These are phyloP conservation scores for Oncorhynchus masou DNA, from an alignment of 2,113 vertebrate species.

Conservation along the genomic window DNA sequence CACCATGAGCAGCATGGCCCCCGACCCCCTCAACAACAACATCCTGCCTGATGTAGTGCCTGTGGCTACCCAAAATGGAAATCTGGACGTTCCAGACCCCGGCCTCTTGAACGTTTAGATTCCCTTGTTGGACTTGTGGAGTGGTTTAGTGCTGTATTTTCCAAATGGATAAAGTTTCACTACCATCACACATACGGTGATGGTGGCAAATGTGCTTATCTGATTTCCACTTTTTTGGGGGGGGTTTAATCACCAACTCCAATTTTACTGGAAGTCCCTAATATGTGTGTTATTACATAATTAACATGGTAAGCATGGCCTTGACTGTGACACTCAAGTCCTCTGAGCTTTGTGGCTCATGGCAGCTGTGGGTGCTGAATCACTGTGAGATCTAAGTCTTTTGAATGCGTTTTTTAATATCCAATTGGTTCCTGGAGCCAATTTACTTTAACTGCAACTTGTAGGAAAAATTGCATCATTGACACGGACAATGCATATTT, in stretches of 20 bases:
- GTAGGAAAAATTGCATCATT: constrained; percentile 27
- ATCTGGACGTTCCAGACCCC: constrained; percentile 74
- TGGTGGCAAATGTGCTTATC: background rate
- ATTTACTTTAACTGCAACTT: background rate
- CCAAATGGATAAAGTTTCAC: background rate
- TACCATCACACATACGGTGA: background rate
- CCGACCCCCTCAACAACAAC: constrained; percentile 72
- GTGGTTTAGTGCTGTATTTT: constrained; percentile 13
- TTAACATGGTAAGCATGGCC: background rate
- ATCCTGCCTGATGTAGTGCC: constrained; percentile 63
- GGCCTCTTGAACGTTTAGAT: constrained; percentile 79
- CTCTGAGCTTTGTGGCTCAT: constrained; percentile 33
- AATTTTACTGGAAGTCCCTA: background rate
- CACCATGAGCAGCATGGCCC: constrained; percentile 20
- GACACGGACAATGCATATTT: constrained; percentile 33
- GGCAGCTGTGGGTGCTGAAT: constrained; percentile 53
- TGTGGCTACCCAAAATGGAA: constrained; percentile 79
- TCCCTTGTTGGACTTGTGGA: constrained; percentile 6
- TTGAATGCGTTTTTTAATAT: constrained; percentile 25
- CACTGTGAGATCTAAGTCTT: constrained; percentile 65
- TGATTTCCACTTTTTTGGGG: background rate
- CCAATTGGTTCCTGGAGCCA: constrained; percentile 44
- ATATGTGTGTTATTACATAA: background rate
- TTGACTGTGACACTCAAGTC: background rate
- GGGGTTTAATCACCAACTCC: background rate